phyloP scores from a whole-genome alignment of 1,140 invertebrate species.

The Anastatus disparis region DNA sequence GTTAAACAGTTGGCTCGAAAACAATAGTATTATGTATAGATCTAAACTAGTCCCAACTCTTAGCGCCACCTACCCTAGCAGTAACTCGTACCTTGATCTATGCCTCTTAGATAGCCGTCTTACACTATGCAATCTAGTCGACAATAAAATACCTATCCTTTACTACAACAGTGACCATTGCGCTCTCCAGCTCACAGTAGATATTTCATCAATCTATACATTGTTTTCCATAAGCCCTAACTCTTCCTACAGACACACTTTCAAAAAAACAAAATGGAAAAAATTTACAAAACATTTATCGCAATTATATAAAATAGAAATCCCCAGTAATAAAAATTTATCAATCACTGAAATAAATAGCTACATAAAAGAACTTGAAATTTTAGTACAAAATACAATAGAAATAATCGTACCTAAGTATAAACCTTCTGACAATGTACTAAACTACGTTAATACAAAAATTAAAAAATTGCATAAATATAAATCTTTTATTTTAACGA shows the following conservation, averaged over 20 bases:
- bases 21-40: not conserved
- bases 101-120: not conserved
- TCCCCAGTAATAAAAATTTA: conserved; percentile 20
- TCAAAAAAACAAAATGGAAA: too few relatives aligned
- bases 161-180: not conserved
- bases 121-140: not conserved
- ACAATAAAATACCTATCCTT: not conserved
- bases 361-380: not conserved
- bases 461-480: conserved; percentile 13
- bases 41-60: not conserved
- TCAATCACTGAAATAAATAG: conserved; percentile 23
- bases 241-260: too few relatives aligned
- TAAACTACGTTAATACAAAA: not conserved
- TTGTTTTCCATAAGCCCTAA: too few relatives aligned
- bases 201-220: not conserved
- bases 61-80: not conserved
- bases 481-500: not conserved
- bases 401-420: not conserved
- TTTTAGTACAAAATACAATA: not conserved
- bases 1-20: not conserved
- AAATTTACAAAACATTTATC: too few relatives aligned
- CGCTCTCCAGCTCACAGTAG: not conserved
- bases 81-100: not conserved
- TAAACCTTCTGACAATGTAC: not conserved
- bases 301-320: too few relatives aligned